Percentiles rank a stretch among this genome's conserved stretches.
phyloP scores from a whole-genome alignment of 1,140 invertebrate genomes.

The Helicorthomorpha holstii region DNA sequence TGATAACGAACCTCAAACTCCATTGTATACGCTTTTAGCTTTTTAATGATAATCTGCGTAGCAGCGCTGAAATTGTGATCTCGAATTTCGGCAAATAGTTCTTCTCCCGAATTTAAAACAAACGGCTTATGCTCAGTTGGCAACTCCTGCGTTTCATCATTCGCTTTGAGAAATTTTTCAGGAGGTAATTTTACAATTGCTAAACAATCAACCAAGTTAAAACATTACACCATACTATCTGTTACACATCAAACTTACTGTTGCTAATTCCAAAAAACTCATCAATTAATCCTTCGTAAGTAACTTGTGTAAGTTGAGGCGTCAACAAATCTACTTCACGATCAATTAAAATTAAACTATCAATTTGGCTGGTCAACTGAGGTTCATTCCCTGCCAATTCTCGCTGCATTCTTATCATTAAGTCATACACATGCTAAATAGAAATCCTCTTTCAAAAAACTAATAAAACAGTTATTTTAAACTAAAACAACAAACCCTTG shows the following conservation, averaged over 20 bases:
- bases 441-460: background rate
- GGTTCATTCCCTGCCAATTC: slow-evolving; percentile 34
- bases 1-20: slow-evolving; percentile 46
- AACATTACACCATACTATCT: background rate
- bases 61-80: slow-evolving; percentile 91
- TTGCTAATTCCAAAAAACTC: slow-evolving; percentile 61
- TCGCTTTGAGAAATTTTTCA: slow-evolving; percentile 53
- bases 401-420: slow-evolving; percentile 59
- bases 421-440: slow-evolving; percentile 58
- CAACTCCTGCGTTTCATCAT: slow-evolving; percentile 41
- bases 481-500: slow-evolving; percentile 32
- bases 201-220: background rate
- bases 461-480: background rate
- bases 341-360: slow-evolving; percentile 76
- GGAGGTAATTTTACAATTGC: slow-evolving; percentile 45
- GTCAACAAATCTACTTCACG: slow-evolving; percentile 79
- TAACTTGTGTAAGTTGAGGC: slow-evolving; percentile 82
- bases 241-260: slow-evolving; percentile 30
- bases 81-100: slow-evolving; percentile 71
- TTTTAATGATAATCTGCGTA: slow-evolving; percentile 62
- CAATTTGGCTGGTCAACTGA: slow-evolving; percentile 44
- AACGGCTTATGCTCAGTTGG: slow-evolving; percentile 60
- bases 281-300: slow-evolving; percentile 94
- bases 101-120: slow-evolving; percentile 75
- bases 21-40: slow-evolving; percentile 64